phyloP scores from a whole-genome alignment of 2,113 vertebrate genomes.

The Meles meles region DNA sequence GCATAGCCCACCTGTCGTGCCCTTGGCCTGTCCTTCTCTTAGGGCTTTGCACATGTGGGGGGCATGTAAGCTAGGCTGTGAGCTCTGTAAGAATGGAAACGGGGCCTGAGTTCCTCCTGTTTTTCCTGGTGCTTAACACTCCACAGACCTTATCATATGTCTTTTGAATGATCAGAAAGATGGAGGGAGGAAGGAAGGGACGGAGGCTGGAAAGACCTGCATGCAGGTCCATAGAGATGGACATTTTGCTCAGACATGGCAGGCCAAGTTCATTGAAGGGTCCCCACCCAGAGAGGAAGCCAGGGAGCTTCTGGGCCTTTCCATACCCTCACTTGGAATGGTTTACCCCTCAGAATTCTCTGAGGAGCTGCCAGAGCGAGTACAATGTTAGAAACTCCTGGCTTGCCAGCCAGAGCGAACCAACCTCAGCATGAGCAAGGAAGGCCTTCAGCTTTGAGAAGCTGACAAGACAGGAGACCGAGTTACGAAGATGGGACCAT shows the following conservation, averaged over 20 bases:
- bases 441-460: background rate
- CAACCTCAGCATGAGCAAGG: background rate
- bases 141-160: background rate
- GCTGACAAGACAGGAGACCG: background rate
- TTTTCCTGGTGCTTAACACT: background rate
- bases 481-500: background rate
- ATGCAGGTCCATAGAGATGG: background rate
- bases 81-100: background rate
- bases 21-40: background rate
- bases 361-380: background rate
- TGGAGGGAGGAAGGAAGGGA: background rate
- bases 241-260: background rate
- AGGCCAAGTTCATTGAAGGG: background rate
- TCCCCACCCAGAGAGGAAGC: background rate
- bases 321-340: background rate
- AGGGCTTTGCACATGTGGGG: background rate
- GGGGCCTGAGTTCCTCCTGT: background rate
- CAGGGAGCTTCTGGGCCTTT: background rate
- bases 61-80: background rate
- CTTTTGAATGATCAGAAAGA: background rate
- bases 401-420: background rate
- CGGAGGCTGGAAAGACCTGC: background rate
- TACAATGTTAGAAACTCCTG: background rate
- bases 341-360: background rate
- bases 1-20: accelerated